Evolutionary conservation across 1,140 invertebrate species (phyloP).

Genomic region (Linepithema humile): DNA sequence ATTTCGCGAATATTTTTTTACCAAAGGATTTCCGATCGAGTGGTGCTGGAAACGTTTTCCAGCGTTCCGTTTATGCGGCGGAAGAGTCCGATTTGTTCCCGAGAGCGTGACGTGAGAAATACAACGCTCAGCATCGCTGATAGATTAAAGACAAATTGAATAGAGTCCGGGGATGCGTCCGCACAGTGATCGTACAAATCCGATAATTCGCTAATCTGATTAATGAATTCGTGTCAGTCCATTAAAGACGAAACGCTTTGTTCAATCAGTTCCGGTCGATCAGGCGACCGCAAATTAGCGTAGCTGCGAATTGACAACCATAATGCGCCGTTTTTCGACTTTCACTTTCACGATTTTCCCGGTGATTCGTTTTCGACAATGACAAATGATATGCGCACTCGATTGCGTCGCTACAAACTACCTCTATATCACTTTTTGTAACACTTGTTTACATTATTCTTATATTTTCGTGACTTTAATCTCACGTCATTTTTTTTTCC

Average conservation of each 20-base stretch:
- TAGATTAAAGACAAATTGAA: slow-evolving; percentile 63
- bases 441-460: not conserved
- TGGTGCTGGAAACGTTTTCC: not conserved
- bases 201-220: slow-evolving; percentile 68
- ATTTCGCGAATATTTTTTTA: not conserved
- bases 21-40: slow-evolving; percentile 43
- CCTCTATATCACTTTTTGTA: not conserved
- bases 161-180: slow-evolving; percentile 4
- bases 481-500: not conserved
- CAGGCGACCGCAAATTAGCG: slow-evolving; percentile 32
- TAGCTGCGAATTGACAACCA: not conserved
- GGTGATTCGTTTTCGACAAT: not conserved
- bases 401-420: not conserved
- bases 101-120: slow-evolving; percentile 12
- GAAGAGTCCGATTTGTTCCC: slow-evolving; percentile 8
- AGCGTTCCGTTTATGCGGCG: not conserved
- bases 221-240: slow-evolving; percentile 48
- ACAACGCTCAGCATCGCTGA: slow-evolving; percentile 14
- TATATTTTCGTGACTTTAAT: not conserved
- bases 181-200: slow-evolving; percentile 42
- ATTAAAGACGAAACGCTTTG: slow-evolving; percentile 59
- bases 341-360: not conserved
- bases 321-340: not conserved
- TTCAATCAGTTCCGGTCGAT: slow-evolving; percentile 23
- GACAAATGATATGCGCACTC: not conserved